A percentile compares a stretch with the other conserved stretches of the same genome.
These are phyloP conservation scores for Cettia cetti DNA, from an alignment of 2,113 vertebrate genomes.

Conservation along the genomic window DNA sequence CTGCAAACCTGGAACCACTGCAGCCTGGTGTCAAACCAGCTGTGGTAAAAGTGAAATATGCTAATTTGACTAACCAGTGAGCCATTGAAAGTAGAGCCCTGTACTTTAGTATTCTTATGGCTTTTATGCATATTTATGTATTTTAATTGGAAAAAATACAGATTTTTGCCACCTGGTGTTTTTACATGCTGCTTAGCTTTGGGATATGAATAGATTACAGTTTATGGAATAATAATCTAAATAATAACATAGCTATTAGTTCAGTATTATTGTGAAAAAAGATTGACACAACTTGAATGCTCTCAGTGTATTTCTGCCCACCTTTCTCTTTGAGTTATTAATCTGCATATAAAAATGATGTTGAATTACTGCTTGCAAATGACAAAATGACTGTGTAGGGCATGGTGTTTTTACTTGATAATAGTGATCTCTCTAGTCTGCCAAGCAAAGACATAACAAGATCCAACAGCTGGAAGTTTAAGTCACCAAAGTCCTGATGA, in stretches of 20 bases:
- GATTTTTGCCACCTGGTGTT: slow-evolving; percentile 3
- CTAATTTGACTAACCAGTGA: slow-evolving; percentile 17
- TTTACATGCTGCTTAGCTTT: slow-evolving; percentile 12
- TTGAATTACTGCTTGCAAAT: background rate
- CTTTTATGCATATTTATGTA: background rate
- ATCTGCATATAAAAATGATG: background rate
- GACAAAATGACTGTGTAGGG: background rate
- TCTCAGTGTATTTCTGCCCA: background rate
- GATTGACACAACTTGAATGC: background rate
- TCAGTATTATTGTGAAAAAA: background rate
- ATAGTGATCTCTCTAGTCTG: background rate
- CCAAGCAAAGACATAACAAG: background rate
- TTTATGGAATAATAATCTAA: slow-evolving; percentile 15
- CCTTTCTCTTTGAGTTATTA: background rate
- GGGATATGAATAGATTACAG: background rate
- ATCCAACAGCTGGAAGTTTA: background rate
- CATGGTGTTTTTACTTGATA: background rate
- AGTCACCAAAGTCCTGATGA: background rate
- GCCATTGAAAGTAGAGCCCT: background rate
- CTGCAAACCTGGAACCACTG: background rate
- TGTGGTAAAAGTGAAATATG: background rate
- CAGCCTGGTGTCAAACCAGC: background rate
- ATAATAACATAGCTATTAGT: slow-evolving; percentile 15
- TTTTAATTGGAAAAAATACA: slow-evolving; percentile 32
- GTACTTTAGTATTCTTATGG: background rate